Percentiles rank a stretch among this genome's conserved stretches.
Conservation (phyloP, 1,140 invertebrate species). For the Heliconius eleuchia region DNA sequence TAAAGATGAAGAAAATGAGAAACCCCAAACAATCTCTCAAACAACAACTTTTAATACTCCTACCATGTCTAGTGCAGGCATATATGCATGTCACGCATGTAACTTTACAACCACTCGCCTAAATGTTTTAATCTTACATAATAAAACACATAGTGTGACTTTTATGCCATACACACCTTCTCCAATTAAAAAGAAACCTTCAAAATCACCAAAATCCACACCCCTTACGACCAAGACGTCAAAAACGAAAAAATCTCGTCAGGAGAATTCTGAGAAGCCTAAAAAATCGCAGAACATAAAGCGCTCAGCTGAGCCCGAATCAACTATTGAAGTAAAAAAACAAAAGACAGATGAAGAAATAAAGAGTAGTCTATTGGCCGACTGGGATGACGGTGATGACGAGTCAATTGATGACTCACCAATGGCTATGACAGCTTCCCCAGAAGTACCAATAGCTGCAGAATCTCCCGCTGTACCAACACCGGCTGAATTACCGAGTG, state of each 20-base stretch:
- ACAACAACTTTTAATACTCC: conserved; percentile 42
- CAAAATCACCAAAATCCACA: conserved; percentile 51
- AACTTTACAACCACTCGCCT: conserved; percentile 84
- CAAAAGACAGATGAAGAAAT: conserved; percentile 78
- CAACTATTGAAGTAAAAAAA: conserved; percentile 61
- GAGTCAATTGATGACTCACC: conserved; percentile 68
- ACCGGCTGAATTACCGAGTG: conserved; percentile 56
- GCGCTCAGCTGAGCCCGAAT: conserved; percentile 53
- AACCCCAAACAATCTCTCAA: conserved; percentile 34
- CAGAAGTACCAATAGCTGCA: conserved; percentile 74
- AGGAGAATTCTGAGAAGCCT: conserved; percentile 56
- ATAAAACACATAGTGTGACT: conserved; percentile 82
- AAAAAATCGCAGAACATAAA: conserved; percentile 56
- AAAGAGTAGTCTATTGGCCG: conserved; percentile 78
- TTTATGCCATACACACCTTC: conserved; percentile 74
- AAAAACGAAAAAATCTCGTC: conserved; percentile 56
- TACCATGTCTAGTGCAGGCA: conserved; percentile 61
- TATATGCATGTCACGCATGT: conserved; percentile 85
- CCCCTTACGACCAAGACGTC: conserved; percentile 57
- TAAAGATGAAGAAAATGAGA: conserved; percentile 33
- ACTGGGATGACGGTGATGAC: conserved; percentile 79
- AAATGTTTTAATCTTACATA: conserved; percentile 87
- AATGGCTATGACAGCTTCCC: conserved; percentile 62
- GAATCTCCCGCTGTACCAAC: conserved; percentile 67
- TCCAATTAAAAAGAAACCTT: conserved; percentile 62